Evolutionary conservation across 1,140 invertebrate genomes (phyloP).

Genomic region (Vollenhovia emeryi): DNA sequence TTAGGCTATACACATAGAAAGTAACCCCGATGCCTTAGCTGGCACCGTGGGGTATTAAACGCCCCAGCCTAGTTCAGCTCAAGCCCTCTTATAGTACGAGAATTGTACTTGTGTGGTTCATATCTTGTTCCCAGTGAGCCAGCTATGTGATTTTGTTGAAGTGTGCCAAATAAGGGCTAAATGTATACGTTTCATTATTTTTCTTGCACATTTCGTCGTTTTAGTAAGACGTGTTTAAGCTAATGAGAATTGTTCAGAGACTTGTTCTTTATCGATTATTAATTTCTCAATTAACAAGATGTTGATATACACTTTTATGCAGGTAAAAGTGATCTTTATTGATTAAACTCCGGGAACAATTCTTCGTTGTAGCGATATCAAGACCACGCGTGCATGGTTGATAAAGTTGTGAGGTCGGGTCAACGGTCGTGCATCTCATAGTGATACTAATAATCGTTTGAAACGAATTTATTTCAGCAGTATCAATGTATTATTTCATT

Average conservation of each 20-base stretch:
- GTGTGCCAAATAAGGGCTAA: too few relatives aligned
- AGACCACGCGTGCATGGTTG: background rate
- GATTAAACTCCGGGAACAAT: background rate
- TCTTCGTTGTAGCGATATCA: background rate
- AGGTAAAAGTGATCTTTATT: background rate
- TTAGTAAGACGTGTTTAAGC: background rate
- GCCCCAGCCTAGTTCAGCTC: too few relatives aligned
- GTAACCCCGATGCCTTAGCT: background rate
- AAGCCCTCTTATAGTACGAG: too few relatives aligned
- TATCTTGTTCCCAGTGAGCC: too few relatives aligned
- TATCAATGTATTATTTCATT: constrained; percentile 35
- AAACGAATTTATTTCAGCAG: background rate
- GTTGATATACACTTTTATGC: background rate
- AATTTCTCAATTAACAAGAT: background rate
- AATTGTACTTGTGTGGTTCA: too few relatives aligned
- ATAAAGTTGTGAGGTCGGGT: constrained; percentile 25
- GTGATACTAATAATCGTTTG: constrained; percentile 7
- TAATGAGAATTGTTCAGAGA: background rate
- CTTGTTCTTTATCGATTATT: background rate
- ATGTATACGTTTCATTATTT: background rate
- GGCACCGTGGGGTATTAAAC: too few relatives aligned
- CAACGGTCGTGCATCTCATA: constrained; percentile 34
- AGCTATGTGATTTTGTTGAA: too few relatives aligned
- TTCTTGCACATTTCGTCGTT: background rate
- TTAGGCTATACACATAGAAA: background rate